Base-by-base conservation (phyloP, 2,888 invertebrate genomes). In the Hemaris fuciformis region DNA sequence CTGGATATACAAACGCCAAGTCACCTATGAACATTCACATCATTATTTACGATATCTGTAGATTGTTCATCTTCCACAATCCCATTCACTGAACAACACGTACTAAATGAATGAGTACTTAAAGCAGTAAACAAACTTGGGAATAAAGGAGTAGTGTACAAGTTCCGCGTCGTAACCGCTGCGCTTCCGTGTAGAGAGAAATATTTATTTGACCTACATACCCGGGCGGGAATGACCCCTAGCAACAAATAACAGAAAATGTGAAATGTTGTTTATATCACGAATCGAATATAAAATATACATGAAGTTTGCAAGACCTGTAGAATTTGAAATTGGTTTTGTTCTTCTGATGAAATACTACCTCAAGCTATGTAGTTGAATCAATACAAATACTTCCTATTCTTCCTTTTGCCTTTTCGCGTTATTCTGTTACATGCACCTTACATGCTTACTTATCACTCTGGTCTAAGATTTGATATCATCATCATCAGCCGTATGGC, bases 181-280 rank as follows among this genome's bases (percentile, higher is more conserved):
- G 23, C 27, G 53, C 31, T 53, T 18, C 53, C 27, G 31, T 53
- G 18, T 53, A 31, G 10, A 4, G 18, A 53, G 53, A 53, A 53
- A 31, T 53, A 53, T 53, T 18, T 31, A 53, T 53, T 53, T 53
- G 31, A 31, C 53, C 53, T 31, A 53, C 31, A 53, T 53, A 53
- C 53, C n/a, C n/a, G 13, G 10, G 18, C 7, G 31, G 18, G 18
- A 53, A 8, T 53, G 31, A 31, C 53, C 27, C 27, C 18, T 53
- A 53, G 27, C 18, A 18, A 53, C 38, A 38, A 38, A 38, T 38
- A 53, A 53, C 15, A 27, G n/a, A 15, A 53, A 53, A 23, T 13
- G 13, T 53, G 15, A 53, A 27, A 10, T 53, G 27, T 53, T 53
- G 53, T 31, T 53, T 31, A 18, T 27, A 31, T 31, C 18, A 53